Evolutionary conservation across 2,797 vertebrate species (phyloP), one percentile per base, ranked within the genome.

Genomic region (Zalophus californianus): DNA sequence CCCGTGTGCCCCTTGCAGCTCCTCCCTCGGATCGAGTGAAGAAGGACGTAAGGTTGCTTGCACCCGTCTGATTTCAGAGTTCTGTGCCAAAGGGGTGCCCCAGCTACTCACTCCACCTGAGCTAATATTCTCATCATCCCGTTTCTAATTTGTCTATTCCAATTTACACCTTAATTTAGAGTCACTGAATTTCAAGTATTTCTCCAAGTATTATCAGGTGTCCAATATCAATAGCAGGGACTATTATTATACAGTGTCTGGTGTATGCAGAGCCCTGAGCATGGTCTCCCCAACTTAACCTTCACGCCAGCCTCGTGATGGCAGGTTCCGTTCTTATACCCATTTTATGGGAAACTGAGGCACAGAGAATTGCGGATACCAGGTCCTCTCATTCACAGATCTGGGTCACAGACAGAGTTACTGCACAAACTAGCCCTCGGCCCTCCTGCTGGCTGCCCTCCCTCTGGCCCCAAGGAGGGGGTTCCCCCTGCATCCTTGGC

Each of bases 241-340:
- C 41, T 10, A 2, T 32, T 10, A 2, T 32, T 20, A 2, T 11
- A 38, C 2, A 2, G 8, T 1, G 3, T 3, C 29, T 9, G n/a
- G 25, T 1, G 3, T 15, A 54, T 14, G n/a, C 3, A 1, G 27
- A 3, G 12, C 2, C 60, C 86, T 0, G 11, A 72, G 23, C 48
- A 8, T 1, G 18, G 29, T 38, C 29, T 58, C 56, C 38, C 83
- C 50, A 1, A 27, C 50, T 32, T 87, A 52, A 66, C n/a, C 32
- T 48, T 91, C 83, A 44, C 1, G 1, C 35, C 50, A 86, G 82
- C n/a, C 54, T 48, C 13, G 2, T 20, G 75, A 58, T 52, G 41
- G 10, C 3, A 3, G 23, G 21, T n/a, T 70, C 73, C 14, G 8
- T 66, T 62, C 4, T 32, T 9, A n/a, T 10, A 68, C 18, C 41